phyloP scores from a whole-genome alignment of 64 coral and sea anemone genomes.

The Montipora efflorescens region DNA sequence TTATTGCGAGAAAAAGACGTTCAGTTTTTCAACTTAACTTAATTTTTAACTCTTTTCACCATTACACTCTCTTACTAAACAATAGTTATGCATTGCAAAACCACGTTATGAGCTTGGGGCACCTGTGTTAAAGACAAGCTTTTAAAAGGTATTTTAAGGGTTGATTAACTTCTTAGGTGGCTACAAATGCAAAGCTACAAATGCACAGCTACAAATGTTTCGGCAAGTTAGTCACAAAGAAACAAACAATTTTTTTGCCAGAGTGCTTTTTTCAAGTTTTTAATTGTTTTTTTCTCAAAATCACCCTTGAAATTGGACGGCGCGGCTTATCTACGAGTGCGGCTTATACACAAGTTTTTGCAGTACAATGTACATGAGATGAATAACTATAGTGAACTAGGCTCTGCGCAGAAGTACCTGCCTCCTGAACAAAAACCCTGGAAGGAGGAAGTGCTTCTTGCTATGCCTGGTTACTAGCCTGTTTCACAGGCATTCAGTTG shows the following conservation, averaged over 20 bases:
- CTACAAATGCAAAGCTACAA: background rate
- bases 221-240: background rate
- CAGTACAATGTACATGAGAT: background rate
- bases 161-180: background rate
- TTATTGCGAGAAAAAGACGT: too few species aligned
- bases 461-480: too few species aligned
- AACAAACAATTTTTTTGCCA: background rate
- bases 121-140: background rate
- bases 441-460: too few species aligned
- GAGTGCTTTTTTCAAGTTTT: background rate
- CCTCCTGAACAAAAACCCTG: too few species aligned
- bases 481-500: too few species aligned
- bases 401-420: too few species aligned
- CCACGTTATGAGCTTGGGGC: too few species aligned
- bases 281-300: constrained; percentile 3
- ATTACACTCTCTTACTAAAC: too few species aligned
- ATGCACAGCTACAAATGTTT: background rate
- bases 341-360: background rate
- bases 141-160: constrained; percentile 25
- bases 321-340: background rate
- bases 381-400: too few species aligned
- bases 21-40: too few species aligned
- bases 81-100: too few species aligned
- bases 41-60: too few species aligned
- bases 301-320: constrained; percentile 12